These are phyloP conservation scores for Acanthosoma haemorrhoidale DNA, from an alignment of 2,888 invertebrate genomes.

Conservation along the genomic window DNA sequence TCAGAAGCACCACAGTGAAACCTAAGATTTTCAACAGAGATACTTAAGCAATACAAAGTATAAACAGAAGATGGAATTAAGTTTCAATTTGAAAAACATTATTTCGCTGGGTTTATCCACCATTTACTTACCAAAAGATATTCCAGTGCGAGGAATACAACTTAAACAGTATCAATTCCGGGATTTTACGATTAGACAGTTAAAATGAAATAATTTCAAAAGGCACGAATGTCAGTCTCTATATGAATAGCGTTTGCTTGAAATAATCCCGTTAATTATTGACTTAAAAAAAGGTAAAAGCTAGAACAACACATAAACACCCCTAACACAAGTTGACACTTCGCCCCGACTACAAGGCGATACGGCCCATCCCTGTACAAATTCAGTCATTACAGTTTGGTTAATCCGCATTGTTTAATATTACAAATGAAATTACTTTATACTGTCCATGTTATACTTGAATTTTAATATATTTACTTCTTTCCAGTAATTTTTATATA, in stretches of 20 bases:
- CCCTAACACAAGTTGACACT: conserved; percentile 37
- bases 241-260: conserved; percentile 19
- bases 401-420: not conserved
- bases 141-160: conserved; percentile 5
- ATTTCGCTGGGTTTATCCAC: not conserved
- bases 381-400: conserved; percentile 23
- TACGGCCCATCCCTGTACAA: conserved; percentile 23
- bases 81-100: not conserved
- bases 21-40: not conserved
- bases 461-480: too few species aligned
- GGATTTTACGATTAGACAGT: conserved; percentile 29
- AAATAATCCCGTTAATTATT: conserved; percentile 30
- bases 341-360: conserved; percentile 35
- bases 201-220: conserved; percentile 30
- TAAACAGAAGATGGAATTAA: not conserved
- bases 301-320: conserved; percentile 32
- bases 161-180: conserved; percentile 32
- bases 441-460: too few species aligned
- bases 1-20: not conserved
- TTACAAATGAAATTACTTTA: too few species aligned
- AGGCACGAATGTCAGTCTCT: conserved; percentile 38
- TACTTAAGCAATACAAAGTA: not conserved
- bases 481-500: not conserved
- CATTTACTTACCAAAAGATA: conserved; percentile 8
- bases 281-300: conserved; percentile 30